Conservation (phyloP, 2,888 invertebrate genomes). For the Laothoe populi region DNA sequence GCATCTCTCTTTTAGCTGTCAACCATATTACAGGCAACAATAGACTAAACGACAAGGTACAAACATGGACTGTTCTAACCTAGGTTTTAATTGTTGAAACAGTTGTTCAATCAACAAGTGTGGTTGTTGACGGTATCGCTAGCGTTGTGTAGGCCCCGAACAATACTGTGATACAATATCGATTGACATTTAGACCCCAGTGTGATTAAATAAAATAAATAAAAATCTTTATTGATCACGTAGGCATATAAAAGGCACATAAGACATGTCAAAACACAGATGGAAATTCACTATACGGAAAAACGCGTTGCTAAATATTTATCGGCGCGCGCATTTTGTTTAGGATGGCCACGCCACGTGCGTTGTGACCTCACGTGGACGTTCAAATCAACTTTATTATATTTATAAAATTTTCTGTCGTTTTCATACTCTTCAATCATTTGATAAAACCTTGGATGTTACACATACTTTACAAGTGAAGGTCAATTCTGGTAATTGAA, state of each 20-base stretch:
- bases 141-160: conserved; percentile 1
- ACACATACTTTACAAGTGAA: no score
- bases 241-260: no score
- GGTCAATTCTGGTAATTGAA: no score
- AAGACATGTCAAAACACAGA: no score
- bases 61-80: neutral
- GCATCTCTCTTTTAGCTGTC: no score
- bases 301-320: conserved; percentile 12
- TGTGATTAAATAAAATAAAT: no score
- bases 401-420: neutral
- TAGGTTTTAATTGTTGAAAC: neutral
- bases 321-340: conserved; percentile 14
- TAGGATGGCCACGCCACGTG: conserved; percentile 3
- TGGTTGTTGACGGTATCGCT: neutral
- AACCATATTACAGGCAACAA: neutral
- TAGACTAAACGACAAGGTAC: neutral
- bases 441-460: no score
- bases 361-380: neutral
- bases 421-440: neutral
- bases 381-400: neutral
- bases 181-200: conserved; percentile 18
- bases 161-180: conserved; percentile 13
- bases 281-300: no score
- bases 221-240: no score
- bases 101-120: conserved; percentile 7